A percentile compares a stretch with the other conserved stretches of the same genome.
phyloP scores from a whole-genome alignment of 2,113 vertebrate species.

The Ellobius talpinus region DNA sequence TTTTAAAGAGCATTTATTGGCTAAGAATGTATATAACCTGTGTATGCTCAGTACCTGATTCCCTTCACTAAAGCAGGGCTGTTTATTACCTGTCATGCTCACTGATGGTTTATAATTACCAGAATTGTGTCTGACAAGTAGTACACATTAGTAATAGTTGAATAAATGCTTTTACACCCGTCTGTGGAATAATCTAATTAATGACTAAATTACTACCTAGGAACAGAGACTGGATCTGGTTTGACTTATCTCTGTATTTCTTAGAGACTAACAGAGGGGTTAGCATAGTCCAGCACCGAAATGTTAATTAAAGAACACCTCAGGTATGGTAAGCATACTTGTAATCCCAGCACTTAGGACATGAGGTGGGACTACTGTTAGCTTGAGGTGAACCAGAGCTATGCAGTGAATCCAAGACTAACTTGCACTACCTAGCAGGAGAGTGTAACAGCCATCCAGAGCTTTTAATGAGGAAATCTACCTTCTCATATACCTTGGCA shows the following conservation, averaged over 20 bases:
- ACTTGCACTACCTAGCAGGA: neutral
- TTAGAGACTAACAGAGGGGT: neutral
- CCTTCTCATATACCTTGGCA: neutral
- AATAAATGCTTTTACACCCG: slow-evolving; percentile 25
- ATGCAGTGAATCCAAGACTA: neutral
- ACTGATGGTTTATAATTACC: slow-evolving; percentile 44
- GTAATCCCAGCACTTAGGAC: neutral
- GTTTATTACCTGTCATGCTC: slow-evolving; percentile 22
- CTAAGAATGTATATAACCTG: neutral
- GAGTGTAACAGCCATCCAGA: neutral
- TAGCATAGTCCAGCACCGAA: slow-evolving; percentile 1
- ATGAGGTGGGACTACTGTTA: neutral
- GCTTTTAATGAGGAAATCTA: neutral
- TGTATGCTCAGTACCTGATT: neutral
- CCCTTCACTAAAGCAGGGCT: neutral
- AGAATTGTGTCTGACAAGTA: neutral
- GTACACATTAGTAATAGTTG: neutral
- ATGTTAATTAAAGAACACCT: neutral
- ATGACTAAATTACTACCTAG: slow-evolving; percentile 5
- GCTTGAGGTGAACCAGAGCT: neutral
- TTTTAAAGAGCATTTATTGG: neutral
- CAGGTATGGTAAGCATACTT: neutral
- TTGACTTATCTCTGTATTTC: neutral
- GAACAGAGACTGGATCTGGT: neutral
- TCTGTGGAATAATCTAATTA: slow-evolving; percentile 32